Percentiles rank a stretch among this genome's conserved stretches.
phyloP scores from a whole-genome alignment of 2,888 invertebrate species.

The Onthophagus sagittarius region DNA sequence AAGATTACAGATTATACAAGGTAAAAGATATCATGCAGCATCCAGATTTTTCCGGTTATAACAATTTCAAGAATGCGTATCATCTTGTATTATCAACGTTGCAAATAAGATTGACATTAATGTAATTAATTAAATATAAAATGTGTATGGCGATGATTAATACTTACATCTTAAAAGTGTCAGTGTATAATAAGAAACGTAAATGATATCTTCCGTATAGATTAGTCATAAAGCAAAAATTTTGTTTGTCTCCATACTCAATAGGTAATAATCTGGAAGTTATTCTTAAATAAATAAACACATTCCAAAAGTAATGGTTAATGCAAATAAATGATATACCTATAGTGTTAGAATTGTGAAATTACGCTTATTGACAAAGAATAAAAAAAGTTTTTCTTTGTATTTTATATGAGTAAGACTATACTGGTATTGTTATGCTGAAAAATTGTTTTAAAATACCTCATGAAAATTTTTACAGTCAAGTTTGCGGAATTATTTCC shows the following conservation, averaged over 20 bases:
- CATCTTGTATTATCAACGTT: neutral
- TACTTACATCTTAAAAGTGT: neutral
- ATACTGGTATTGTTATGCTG: neutral
- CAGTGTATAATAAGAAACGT: neutral
- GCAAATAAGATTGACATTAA: neutral
- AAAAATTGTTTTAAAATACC: too few relatives aligned
- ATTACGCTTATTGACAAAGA: neutral
- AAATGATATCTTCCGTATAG: neutral
- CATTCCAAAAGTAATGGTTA: neutral
- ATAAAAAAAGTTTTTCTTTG: too few relatives aligned
- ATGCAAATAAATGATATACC: neutral
- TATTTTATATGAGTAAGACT: neutral
- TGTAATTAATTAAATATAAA: neutral
- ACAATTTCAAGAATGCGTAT: neutral
- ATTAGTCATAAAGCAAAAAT: neutral
- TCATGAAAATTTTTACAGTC: neutral
- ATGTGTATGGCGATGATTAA: neutral
- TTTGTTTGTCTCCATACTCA: neutral
- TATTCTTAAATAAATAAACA: neutral
- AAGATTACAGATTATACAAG: too few relatives aligned
- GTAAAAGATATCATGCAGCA: too few relatives aligned
- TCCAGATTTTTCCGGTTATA: too few relatives aligned
- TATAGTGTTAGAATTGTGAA: neutral
- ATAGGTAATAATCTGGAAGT: neutral
- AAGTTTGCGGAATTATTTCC: neutral